Evolutionary conservation across 1,140 invertebrate species (phyloP).

Genomic region (Caenorhabditis inopinata): DNA sequence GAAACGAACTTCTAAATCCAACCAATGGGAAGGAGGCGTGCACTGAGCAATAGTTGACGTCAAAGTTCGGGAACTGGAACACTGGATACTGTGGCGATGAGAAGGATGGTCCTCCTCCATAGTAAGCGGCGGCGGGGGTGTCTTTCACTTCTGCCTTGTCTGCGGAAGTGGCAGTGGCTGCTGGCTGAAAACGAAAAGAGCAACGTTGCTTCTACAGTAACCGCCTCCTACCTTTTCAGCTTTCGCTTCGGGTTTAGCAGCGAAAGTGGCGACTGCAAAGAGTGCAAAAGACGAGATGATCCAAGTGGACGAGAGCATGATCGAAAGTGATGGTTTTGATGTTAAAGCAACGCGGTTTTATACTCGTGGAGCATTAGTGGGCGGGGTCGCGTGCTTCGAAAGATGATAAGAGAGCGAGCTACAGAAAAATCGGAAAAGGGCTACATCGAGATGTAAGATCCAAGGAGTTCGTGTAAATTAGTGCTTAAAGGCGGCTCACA

Average conservation of each 20-base stretch:
- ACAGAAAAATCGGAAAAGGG: background rate
- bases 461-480: no score
- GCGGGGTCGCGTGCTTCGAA: background rate
- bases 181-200: no score
- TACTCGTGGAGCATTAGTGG: background rate
- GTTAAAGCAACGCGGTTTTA: background rate
- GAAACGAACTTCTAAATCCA: background rate
- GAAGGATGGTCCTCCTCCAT: background rate
- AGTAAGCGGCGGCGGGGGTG: background rate
- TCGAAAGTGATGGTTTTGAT: background rate
- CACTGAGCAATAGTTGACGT: slow-evolving; percentile 37
- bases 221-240: background rate
- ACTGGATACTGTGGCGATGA: background rate
- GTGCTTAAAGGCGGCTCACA: no score
- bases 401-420: background rate
- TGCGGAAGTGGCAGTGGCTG: no score
- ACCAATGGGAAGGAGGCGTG: slow-evolving; percentile 38
- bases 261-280: background rate
- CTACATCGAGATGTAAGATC: no score
- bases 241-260: background rate
- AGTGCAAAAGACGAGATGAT: background rate
- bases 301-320: background rate
- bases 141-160: slow-evolving; percentile 4
- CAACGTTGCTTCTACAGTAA: no score
- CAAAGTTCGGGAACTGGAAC: slow-evolving; percentile 1